phyloP scores from a whole-genome alignment of 2,888 invertebrate genomes.

The Sabatieria punctata region DNA sequence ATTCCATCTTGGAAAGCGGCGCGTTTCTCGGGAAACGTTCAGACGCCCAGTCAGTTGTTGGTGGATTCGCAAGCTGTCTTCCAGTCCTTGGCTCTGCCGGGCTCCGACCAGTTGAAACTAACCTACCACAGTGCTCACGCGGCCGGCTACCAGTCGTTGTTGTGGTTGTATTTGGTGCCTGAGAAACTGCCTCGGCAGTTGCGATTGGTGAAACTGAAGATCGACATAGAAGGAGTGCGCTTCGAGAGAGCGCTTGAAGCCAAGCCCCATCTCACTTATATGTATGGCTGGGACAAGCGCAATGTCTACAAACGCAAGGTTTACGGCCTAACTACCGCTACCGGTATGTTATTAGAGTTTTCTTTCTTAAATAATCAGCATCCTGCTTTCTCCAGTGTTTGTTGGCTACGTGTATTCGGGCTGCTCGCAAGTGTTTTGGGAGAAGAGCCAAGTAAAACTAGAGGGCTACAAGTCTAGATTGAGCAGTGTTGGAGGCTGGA shows the following conservation, averaged over 20 bases:
- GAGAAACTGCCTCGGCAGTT: constrained; percentile 58
- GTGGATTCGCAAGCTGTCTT: constrained; percentile 11
- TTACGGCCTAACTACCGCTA: constrained; percentile 82
- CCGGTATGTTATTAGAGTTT: constrained; percentile 46
- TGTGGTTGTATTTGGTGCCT: constrained; percentile 70
- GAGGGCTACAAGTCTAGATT: constrained; percentile 91
- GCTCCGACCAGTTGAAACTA: constrained; percentile 49
- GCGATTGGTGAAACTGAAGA: constrained; percentile 72
- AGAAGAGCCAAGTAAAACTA: constrained; percentile 74
- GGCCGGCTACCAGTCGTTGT: constrained; percentile 77
- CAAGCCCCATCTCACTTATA: constrained; percentile 77
- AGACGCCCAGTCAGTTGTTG: constrained; percentile 8
- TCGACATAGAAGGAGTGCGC: constrained; percentile 79
- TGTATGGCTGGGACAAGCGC: constrained; percentile 91
- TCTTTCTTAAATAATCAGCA: constrained; percentile 1
- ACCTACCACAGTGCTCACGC: constrained; percentile 90
- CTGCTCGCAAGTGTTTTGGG: constrained; percentile 74
- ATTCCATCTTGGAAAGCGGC: constrained; percentile 13
- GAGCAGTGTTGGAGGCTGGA: constrained; percentile 93
- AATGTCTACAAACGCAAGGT: constrained; percentile 96
- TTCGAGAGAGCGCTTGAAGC: constrained; percentile 86
- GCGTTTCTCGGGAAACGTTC: constrained; percentile 6
- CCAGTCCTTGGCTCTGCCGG: constrained; percentile 23
- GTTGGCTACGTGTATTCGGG: constrained; percentile 88
- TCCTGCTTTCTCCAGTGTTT: constrained; percentile 30